phyloP scores from a whole-genome alignment of 2,888 invertebrate species.

The Lacanobia oleracea region DNA sequence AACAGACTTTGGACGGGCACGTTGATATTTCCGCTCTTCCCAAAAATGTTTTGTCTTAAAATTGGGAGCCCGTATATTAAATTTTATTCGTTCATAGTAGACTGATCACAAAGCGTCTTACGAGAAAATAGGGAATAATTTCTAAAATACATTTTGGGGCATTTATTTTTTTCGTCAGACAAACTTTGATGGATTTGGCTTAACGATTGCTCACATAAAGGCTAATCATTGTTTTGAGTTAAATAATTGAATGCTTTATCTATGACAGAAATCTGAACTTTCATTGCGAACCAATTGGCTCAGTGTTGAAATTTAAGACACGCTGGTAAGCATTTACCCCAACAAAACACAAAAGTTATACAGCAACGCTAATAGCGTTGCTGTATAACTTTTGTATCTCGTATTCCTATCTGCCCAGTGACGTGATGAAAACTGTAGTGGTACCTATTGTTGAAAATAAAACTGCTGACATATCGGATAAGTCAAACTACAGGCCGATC shows the following conservation, averaged over 20 bases:
- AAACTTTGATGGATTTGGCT: neutral
- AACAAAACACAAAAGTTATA: too few species aligned
- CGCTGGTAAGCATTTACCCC: too few species aligned
- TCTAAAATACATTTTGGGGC: slow-evolving; percentile 11
- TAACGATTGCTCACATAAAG: neutral
- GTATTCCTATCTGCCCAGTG: too few species aligned
- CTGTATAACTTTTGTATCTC: too few species aligned
- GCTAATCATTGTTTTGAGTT: neutral
- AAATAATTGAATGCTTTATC: neutral
- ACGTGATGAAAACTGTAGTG: too few species aligned
- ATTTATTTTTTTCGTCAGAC: too few species aligned
- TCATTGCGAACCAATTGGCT: neutral
- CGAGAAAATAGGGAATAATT: slow-evolving; percentile 24
- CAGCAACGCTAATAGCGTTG: too few species aligned
- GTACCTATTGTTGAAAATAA: too few species aligned
- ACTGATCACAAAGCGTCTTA: slow-evolving; percentile 21
- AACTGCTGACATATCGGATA: too few species aligned
- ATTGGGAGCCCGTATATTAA: slow-evolving; percentile 33
- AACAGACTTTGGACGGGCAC: slow-evolving; percentile 34
- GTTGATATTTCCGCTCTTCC: slow-evolving; percentile 22
- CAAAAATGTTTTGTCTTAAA: slow-evolving; percentile 39
- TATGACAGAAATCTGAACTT: neutral
- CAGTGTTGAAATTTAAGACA: too few species aligned
- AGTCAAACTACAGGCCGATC: too few species aligned
- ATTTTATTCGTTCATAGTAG: slow-evolving; percentile 37